Evolutionary conservation across 1,140 invertebrate genomes (phyloP), one percentile per base, ranked within the genome.

Genomic region (Colletes gigas): DNA sequence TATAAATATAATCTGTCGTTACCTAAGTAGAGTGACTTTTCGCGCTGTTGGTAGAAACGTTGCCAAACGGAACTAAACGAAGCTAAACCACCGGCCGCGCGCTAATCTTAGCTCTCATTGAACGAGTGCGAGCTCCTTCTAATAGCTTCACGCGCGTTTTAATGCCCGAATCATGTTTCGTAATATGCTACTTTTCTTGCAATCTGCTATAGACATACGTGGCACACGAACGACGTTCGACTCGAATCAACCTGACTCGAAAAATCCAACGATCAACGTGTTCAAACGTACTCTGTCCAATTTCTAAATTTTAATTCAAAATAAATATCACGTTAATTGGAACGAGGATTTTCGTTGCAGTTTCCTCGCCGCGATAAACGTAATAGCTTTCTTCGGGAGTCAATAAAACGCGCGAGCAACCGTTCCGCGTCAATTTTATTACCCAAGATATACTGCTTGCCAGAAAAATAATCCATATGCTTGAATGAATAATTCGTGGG

Each of bases 81-180:
- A 76, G 72, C 81, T 77, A 76, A 85, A 85, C 55, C 65, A 69
- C 67, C 70, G 66, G 77, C 19, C 54, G 44, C 75, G 77, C 59
- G 84, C 84, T 89, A 90, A 91, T 90, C 88, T 90, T 90, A 88
- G 87, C 81, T 84, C 75, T 82, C 82, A 84, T 85, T 89, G 82
- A 78, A 85, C 81, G 65, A 75, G 69, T 67, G 72, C 66, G 83
- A 79, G 85, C 73, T 85, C 66, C 83, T 89, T 74, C 78, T 85
- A 88, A 91, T 85, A 89, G 88, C 83, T 70, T 77, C 55, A 21
- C 66, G 70, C 65, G 75, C 52, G 75, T 66, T 83, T 83, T 76
- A 81, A 83, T 81, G 72, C 41, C 55, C 60, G 78, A 81, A 67
- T 70, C 71, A 50, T 47, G 82, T 86, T 86, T 87, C 85, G 85